Evolutionary conservation across 2,113 vertebrate species (phyloP).

Genomic region (Lonchura striata): DNA sequence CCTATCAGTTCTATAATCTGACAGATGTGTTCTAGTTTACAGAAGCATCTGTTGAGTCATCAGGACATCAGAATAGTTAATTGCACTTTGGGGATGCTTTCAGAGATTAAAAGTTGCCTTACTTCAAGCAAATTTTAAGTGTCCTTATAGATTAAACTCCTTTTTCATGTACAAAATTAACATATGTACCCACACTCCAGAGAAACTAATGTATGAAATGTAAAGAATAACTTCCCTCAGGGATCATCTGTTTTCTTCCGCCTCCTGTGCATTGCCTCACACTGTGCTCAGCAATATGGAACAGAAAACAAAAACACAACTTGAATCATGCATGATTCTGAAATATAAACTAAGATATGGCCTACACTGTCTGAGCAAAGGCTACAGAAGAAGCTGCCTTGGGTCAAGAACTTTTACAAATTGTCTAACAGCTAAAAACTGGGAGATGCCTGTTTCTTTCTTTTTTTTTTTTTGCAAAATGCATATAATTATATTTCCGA

Average conservation of each 20-base stretch:
- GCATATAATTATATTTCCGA: neutral
- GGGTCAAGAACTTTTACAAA: neutral
- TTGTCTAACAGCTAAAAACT: neutral
- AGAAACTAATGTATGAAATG: neutral
- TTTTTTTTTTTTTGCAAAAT: neutral
- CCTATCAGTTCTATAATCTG: neutral
- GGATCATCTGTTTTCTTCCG: neutral
- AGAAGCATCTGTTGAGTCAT: slow-evolving; percentile 55
- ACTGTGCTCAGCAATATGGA: neutral
- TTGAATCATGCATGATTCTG: neutral
- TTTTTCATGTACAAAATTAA: slow-evolving; percentile 13
- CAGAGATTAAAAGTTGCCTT: slow-evolving; percentile 35
- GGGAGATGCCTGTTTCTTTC: neutral
- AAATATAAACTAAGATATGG: neutral
- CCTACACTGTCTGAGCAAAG: neutral
- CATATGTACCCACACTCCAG: neutral
- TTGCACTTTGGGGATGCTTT: slow-evolving; percentile 21
- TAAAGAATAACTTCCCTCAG: neutral
- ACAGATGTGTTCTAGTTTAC: slow-evolving; percentile 34
- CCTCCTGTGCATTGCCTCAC: neutral
- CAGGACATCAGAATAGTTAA: slow-evolving; percentile 44
- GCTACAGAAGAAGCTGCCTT: neutral
- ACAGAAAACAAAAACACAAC: neutral
- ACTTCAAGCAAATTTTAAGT: slow-evolving; percentile 43
- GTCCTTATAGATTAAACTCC: neutral